These are phyloP conservation scores for Pseudochirops corinnae DNA, from an alignment of 2,797 vertebrate genomes.

Conservation along the genomic window DNA sequence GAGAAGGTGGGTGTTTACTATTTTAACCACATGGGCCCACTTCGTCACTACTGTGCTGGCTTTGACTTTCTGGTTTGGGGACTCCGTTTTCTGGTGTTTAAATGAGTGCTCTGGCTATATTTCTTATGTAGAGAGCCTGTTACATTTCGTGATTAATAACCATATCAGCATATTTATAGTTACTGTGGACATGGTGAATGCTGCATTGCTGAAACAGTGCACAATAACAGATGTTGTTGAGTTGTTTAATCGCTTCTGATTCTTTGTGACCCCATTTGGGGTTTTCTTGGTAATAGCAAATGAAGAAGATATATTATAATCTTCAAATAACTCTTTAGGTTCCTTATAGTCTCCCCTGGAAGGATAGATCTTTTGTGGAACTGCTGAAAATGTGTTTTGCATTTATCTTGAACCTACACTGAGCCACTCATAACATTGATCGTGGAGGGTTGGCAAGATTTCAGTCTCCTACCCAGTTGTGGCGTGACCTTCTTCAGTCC, in stretches of 20 bases:
- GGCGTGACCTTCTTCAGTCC: background rate
- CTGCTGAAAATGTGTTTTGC: background rate
- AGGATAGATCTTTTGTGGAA: background rate
- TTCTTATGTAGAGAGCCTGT: too few species aligned
- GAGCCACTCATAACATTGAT: background rate
- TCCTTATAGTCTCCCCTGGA: background rate
- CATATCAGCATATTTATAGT: too few species aligned
- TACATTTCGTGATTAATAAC: too few species aligned
- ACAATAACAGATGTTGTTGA: background rate
- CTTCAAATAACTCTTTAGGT: background rate
- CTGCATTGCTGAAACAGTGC: too few species aligned
- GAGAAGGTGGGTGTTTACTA: too few species aligned
- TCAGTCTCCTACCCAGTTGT: background rate
- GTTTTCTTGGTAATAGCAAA: background rate
- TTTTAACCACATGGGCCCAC: too few species aligned
- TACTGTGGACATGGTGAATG: too few species aligned
- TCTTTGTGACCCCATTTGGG: background rate
- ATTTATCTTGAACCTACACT: background rate
- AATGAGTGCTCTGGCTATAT: too few species aligned
- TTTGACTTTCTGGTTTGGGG: too few species aligned
- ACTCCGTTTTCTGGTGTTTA: too few species aligned
- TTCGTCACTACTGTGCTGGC: too few species aligned
- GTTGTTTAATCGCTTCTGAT: background rate
- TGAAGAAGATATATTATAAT: background rate
- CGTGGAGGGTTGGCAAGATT: background rate